Conservation (phyloP, 1,140 invertebrate species). For the Ectropis grisescens region DNA sequence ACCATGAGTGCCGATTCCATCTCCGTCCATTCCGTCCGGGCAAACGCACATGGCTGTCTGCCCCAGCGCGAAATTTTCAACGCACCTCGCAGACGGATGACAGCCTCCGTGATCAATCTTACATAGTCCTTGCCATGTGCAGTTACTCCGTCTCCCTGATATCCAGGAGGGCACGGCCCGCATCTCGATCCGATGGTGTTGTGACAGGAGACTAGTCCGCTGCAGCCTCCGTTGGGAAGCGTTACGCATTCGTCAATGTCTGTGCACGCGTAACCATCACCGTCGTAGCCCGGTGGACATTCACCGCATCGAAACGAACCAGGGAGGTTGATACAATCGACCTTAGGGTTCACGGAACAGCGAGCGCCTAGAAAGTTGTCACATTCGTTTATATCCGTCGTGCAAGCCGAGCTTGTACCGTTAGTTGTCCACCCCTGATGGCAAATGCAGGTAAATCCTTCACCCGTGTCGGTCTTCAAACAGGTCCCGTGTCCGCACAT, state of each 20-base stretch:
- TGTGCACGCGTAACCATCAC: constrained; percentile 87
- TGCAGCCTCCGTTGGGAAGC: constrained; percentile 91
- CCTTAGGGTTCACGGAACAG: constrained; percentile 85
- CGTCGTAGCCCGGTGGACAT: constrained; percentile 87
- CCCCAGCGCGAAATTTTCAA: constrained; percentile 73
- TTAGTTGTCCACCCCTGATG: constrained; percentile 89
- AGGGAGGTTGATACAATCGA: constrained; percentile 88
- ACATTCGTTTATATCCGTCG: constrained; percentile 91
- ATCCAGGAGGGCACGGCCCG: constrained; percentile 89
- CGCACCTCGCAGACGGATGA: constrained; percentile 84
- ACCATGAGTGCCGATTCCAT: constrained; percentile 83
- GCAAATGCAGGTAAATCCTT: constrained; percentile 83
- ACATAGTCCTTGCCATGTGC: constrained; percentile 79
- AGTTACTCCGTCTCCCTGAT: constrained; percentile 85
- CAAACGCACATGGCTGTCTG: constrained; percentile 85
- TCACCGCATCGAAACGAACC: constrained; percentile 88
- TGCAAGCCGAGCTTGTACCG: constrained; percentile 77
- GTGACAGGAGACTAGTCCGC: constrained; percentile 87
- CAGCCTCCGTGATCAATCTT: constrained; percentile 86
- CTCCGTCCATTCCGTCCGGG: constrained; percentile 82
- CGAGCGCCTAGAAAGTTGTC: constrained; percentile 70
- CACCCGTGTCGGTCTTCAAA: constrained; percentile 72
- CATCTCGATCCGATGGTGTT: constrained; percentile 91
- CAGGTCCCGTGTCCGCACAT: constrained; percentile 93
- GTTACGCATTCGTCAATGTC: constrained; percentile 90